These are phyloP conservation scores for Parambassis ranga DNA, from an alignment of 2,797 vertebrate genomes.

Conservation along the genomic window DNA sequence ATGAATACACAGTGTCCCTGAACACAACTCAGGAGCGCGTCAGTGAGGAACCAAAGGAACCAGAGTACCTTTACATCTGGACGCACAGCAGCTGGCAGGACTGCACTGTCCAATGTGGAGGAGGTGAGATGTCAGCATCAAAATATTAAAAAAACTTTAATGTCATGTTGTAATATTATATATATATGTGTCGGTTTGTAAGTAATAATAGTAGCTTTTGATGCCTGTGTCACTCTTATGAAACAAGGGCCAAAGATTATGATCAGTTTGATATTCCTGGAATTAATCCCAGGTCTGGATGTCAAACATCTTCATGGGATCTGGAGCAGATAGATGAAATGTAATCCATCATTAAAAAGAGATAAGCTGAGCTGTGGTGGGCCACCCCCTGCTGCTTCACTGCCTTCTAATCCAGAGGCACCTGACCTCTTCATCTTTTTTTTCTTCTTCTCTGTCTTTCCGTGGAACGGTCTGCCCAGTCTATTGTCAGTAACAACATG, in stretches of 20 bases:
- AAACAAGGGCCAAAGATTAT: no score
- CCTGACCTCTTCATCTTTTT: slow-evolving; percentile 3
- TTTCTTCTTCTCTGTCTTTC: no score
- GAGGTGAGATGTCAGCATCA: slow-evolving; percentile 85
- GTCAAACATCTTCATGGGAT: neutral
- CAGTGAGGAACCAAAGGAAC: slow-evolving; percentile 73
- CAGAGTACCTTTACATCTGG: slow-evolving; percentile 91
- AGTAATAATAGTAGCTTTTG: no score
- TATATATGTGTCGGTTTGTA: no score
- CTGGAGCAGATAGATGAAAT: neutral
- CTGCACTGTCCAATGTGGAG: slow-evolving; percentile 93
- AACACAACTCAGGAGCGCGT: slow-evolving; percentile 82
- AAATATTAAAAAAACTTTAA: no score
- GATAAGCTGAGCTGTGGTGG: neutral
- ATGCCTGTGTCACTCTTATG: no score
- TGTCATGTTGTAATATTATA: no score
- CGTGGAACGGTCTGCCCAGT: no score
- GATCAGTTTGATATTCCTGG: neutral
- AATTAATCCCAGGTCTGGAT: no score
- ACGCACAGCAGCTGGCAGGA: slow-evolving; percentile 94
- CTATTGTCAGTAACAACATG: no score
- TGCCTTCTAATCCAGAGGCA: slow-evolving; percentile 23
- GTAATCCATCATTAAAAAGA: slow-evolving; percentile 19
- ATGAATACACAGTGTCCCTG: slow-evolving; percentile 93
- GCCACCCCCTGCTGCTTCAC: neutral